phyloP scores from a whole-genome alignment of 1,140 invertebrate genomes.

The Tigriopus japonicus region DNA sequence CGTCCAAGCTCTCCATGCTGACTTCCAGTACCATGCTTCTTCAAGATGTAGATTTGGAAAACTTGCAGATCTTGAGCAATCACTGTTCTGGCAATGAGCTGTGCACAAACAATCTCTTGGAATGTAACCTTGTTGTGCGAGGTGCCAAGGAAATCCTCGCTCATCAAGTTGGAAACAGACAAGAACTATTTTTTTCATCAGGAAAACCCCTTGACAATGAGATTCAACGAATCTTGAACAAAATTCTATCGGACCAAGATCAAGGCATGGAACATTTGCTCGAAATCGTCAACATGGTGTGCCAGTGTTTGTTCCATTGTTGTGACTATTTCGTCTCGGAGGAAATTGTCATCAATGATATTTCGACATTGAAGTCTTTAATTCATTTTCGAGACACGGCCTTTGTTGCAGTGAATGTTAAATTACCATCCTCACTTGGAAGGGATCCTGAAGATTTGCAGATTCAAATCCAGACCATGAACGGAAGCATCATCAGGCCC shows the following conservation, averaged over 20 bases:
- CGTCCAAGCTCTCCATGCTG: slow-evolving; percentile 17
- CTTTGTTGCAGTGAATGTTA: background rate
- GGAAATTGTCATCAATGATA: slow-evolving; percentile 13
- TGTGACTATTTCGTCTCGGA: background rate
- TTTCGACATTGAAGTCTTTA: background rate
- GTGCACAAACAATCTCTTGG: background rate
- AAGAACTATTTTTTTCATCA: too few relatives aligned
- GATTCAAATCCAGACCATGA: slow-evolving; percentile 8
- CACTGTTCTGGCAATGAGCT: background rate
- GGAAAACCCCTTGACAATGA: too few relatives aligned
- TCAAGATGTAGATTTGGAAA: slow-evolving; percentile 27
- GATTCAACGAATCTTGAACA: too few relatives aligned
- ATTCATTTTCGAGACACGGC: background rate
- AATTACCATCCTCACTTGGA: background rate
- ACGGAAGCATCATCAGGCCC: background rate
- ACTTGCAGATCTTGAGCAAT: slow-evolving; percentile 26
- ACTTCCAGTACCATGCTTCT: slow-evolving; percentile 24
- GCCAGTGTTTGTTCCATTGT: too few relatives aligned
- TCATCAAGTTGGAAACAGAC: too few relatives aligned
- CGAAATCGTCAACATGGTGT: too few relatives aligned
- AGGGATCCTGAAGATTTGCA: background rate
- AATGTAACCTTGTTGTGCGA: background rate
- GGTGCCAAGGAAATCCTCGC: background rate
- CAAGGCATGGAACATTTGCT: too few relatives aligned
- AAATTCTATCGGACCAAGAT: too few relatives aligned